Evolutionary conservation across 2,888 invertebrate species (phyloP).

Genomic region (Gymnocheta viridis): DNA sequence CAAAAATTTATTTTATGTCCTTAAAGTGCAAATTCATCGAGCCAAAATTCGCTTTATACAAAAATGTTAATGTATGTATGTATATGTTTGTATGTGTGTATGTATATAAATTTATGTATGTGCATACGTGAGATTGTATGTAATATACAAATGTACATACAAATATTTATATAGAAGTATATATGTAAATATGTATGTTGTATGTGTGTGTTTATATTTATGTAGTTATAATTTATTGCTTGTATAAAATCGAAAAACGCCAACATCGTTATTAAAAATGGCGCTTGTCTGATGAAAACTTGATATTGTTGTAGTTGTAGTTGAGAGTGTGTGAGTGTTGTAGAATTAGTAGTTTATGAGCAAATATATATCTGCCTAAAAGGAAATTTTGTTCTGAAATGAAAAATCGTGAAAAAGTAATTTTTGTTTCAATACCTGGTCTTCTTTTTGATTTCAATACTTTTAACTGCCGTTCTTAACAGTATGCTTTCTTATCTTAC

Average conservation of each 20-base stretch:
- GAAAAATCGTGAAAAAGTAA: too few species aligned
- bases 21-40: conserved; percentile 60
- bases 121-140: not conserved
- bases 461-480: too few species aligned
- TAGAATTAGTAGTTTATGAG: not conserved
- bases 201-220: conserved; percentile 35
- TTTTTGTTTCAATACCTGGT: too few species aligned
- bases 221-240: conserved; percentile 68
- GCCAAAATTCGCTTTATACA: conserved; percentile 46
- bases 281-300: conserved; percentile 69
- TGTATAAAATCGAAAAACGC: conserved; percentile 52
- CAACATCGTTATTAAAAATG: conserved; percentile 69
- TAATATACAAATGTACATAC: not conserved
- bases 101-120: conserved; percentile 9
- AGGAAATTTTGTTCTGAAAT: not conserved
- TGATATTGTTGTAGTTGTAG: conserved; percentile 47
- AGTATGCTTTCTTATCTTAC: too few species aligned
- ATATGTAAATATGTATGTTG: not conserved
- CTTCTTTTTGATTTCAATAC: too few species aligned
- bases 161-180: not conserved
- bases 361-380: not conserved
- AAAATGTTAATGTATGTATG: not conserved
- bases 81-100: not conserved
- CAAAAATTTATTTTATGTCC: conserved; percentile 48
- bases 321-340: not conserved